Base-by-base conservation (phyloP, 2,888 invertebrate genomes). In the Argyra leucocephala region DNA sequence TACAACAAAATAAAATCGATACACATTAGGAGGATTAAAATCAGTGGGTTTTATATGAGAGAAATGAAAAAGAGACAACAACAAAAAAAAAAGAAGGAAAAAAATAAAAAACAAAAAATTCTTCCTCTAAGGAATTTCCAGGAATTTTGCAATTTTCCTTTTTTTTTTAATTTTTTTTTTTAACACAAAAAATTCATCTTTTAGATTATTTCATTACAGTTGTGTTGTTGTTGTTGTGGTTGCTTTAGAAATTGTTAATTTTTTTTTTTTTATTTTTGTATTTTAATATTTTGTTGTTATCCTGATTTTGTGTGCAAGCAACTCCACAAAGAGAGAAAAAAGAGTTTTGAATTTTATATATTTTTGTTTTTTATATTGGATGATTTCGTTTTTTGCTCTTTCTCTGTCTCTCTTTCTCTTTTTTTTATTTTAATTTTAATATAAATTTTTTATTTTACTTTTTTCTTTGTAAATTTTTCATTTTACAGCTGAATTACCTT, bases 21-120 rank as follows among this genome's bases (percentile, higher is more conserved):
- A 48, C 48, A 48, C 18, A 48, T 48, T 48, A 48, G 48, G 48
- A 48, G 48, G 48, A 48, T 48, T 48, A 48, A n/a, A 48, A 48
- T 48, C 48, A 48, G 48, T 48, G 48, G 48, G 48, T 48, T 48
- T 48, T 48, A 18, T 10, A 31, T 31, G 31, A 31, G 10, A 31
- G 10, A 31, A 31, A 31, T 7, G 10, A 31, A 31, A 31, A 31
- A 5, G 10, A 31, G 10, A 31, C 31, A 31, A 31, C 5, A 37
- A 37, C 12, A 15, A 37, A 37, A 15, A 12, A 18, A 48, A 48
- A 48, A n/a, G 12, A 31, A 48, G 15, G 2, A 48, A 48, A 48
- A 48, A n/a, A 48, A 48, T 3, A 18, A 2, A n/a, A 48, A 31
- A 12, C 9, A 1, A 48, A 48, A 48, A 18, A 18, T 48, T 48